Percentiles rank a stretch among this genome's conserved stretches.
phyloP scores from a whole-genome alignment of 2,797 vertebrate species.

The Cetoscarus ocellatus region DNA sequence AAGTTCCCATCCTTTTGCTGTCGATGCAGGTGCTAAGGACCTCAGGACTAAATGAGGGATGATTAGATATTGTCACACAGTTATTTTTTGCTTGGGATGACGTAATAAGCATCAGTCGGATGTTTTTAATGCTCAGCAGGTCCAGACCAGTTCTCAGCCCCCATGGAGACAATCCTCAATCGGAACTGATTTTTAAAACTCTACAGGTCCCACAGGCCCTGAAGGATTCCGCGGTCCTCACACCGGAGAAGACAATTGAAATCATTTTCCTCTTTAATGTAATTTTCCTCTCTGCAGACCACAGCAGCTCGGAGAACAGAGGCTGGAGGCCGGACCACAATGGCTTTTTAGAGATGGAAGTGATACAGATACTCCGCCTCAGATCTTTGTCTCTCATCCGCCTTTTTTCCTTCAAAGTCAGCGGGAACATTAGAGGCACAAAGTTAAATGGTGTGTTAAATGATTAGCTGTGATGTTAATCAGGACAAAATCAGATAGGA shows the following conservation, averaged over 20 bases:
- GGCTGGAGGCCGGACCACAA: constrained; percentile 42
- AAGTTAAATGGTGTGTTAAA: constrained; percentile 62
- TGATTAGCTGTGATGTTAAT: constrained; percentile 68
- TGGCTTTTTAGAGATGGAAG: constrained; percentile 69
- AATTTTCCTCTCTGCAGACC: constrained; percentile 68
- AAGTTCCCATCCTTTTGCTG: constrained; percentile 59
- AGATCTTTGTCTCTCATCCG: constrained; percentile 62
- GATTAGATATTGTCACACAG: constrained; percentile 42
- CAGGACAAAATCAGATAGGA: constrained; percentile 43
- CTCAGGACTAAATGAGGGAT: constrained; percentile 48
- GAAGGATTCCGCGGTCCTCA: constrained; percentile 41
- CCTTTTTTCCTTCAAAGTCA: constrained; percentile 53
- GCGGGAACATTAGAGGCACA: constrained; percentile 41
- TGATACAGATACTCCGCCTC: constrained; percentile 59
- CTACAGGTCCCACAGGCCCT: constrained; percentile 29
- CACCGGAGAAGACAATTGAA: constrained; percentile 63
- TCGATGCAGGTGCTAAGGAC: constrained; percentile 44
- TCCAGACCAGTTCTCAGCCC: constrained; percentile 9
- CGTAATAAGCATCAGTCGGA: constrained; percentile 7
- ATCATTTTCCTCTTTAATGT: constrained; percentile 64
- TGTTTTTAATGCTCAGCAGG: constrained; percentile 15
- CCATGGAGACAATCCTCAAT: constrained; percentile 40
- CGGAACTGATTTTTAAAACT: constrained; percentile 57
- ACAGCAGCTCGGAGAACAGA: constrained; percentile 31
- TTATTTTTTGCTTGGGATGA: constrained; percentile 41